These are phyloP conservation scores for Podarcis raffonei DNA, from an alignment of 2,113 vertebrate genomes.

Conservation along the genomic window DNA sequence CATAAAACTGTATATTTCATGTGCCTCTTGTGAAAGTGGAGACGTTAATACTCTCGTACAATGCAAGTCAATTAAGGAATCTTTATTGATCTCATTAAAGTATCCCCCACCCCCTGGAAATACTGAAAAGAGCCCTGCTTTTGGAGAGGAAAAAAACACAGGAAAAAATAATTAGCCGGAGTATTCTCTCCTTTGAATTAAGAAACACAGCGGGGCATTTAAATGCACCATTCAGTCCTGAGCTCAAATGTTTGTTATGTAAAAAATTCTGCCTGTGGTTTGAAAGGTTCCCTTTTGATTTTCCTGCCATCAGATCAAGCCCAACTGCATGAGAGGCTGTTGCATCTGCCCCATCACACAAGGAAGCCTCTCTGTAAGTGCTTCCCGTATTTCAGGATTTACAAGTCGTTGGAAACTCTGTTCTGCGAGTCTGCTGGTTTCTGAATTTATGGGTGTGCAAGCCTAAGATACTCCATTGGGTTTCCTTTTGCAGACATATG, in stretches of 20 bases:
- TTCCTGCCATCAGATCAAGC: neutral
- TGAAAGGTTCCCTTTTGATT: conserved; percentile 9
- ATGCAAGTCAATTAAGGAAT: conserved; percentile 79
- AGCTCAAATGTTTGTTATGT: conserved; percentile 36
- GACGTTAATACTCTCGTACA: conserved; percentile 77
- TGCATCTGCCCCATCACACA: neutral
- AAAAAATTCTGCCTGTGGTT: conserved; percentile 32
- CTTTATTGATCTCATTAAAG: conserved; percentile 81
- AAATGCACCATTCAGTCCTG: conserved; percentile 18
- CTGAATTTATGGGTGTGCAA: neutral
- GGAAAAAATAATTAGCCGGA: conserved; percentile 72
- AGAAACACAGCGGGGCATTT: conserved; percentile 49
- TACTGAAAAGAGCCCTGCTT: conserved; percentile 68
- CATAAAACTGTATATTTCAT: conserved; percentile 81
- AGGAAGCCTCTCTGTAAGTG: neutral
- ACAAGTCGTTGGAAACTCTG: neutral
- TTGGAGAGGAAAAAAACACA: conserved; percentile 52
- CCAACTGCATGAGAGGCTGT: neutral
- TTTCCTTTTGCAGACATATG: neutral
- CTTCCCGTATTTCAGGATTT: neutral
- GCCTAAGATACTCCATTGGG: neutral
- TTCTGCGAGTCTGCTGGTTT: neutral
- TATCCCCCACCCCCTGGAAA: conserved; percentile 66
- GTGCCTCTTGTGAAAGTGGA: conserved; percentile 76
- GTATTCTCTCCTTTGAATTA: conserved; percentile 62